These are phyloP conservation scores for Amphimallon solstitiale DNA, from an alignment of 2,888 invertebrate species.

Conservation along the genomic window DNA sequence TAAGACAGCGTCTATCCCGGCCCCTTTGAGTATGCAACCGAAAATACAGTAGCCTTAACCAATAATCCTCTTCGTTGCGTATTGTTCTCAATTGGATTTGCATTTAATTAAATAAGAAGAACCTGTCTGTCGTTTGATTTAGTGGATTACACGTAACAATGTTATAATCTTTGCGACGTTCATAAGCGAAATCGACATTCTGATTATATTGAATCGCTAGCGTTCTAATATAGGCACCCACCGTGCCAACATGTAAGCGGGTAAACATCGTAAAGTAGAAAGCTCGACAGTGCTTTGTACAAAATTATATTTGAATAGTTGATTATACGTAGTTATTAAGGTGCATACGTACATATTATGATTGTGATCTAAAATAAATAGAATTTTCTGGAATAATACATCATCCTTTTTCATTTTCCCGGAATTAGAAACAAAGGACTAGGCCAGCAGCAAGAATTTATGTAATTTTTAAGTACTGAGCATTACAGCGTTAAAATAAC, in stretches of 20 bases:
- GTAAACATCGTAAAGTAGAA: too few species aligned
- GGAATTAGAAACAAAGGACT: too few species aligned
- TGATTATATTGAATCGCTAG: neutral
- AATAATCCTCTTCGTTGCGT: constrained; percentile 10
- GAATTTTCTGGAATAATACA: too few species aligned
- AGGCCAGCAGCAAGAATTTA: too few species aligned
- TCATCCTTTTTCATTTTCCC: too few species aligned
- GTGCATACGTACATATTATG: neutral
- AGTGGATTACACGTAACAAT: constrained; percentile 9
- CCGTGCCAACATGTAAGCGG: too few species aligned
- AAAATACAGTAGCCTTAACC: constrained; percentile 3
- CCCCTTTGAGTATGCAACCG: neutral
- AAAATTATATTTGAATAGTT: neutral
- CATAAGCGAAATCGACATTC: constrained; percentile 8
- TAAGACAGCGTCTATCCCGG: neutral
- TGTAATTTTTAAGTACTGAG: too few species aligned
- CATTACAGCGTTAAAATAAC: too few species aligned
- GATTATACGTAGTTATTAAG: neutral
- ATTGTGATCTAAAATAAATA: too few species aligned
- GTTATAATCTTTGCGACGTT: constrained; percentile 1
- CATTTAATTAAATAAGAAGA: constrained; percentile 37
- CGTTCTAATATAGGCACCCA: too few species aligned
- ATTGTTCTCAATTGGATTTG: constrained; percentile 22
- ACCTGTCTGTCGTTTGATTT: constrained; percentile 11
- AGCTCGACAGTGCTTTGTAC: neutral